A percentile compares a stretch with the other conserved stretches of the same genome.
Evolutionary conservation across 2,888 invertebrate genomes (phyloP).

Genomic region (Acanthosepion lycidas): DNA sequence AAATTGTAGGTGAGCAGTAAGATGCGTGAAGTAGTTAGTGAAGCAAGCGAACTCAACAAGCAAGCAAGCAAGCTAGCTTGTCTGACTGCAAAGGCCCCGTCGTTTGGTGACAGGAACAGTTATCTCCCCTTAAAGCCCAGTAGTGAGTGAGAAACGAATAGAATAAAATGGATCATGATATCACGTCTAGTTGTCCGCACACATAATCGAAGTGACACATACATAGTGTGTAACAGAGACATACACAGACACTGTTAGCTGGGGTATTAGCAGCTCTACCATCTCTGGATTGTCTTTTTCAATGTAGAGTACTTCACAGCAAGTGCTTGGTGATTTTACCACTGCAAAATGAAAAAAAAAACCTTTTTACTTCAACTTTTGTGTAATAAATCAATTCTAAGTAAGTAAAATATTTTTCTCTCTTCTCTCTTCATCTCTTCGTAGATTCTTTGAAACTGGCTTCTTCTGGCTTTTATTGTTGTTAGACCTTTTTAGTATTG

Average conservation of each 20-base stretch:
- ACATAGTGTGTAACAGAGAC: too few species aligned
- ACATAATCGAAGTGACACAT: neutral
- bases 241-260: too few species aligned
- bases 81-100: neutral
- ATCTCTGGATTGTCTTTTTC: too few species aligned
- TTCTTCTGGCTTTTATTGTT: neutral
- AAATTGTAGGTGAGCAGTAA: neutral
- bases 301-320: too few species aligned
- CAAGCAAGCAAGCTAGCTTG: neutral
- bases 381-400: neutral
- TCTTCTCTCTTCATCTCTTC: neutral
- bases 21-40: neutral
- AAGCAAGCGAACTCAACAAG: neutral
- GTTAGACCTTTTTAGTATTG: neutral
- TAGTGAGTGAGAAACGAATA: neutral
- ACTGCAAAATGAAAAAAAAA: neutral
- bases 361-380: neutral
- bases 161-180: neutral
- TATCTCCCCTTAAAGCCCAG: neutral
- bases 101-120: neutral
- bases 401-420: neutral
- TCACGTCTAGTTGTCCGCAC: neutral
- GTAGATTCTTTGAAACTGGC: neutral
- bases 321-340: too few species aligned
- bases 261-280: too few species aligned